phyloP scores from a whole-genome alignment of 2,113 vertebrate genomes.

The Siphamia tubifer region DNA sequence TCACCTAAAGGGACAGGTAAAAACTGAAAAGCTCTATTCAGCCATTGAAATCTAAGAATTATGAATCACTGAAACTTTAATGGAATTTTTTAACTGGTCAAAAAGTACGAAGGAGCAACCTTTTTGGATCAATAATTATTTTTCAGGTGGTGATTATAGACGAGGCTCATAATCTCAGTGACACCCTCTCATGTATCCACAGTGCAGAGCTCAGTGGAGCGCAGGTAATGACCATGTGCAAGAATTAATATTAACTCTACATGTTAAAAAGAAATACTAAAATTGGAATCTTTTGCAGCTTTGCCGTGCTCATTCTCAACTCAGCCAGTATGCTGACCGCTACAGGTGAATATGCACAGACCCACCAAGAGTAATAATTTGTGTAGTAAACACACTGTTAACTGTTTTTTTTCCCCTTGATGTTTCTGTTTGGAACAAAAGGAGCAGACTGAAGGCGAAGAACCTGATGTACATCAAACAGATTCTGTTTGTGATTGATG shows the following conservation, averaged over 20 bases:
- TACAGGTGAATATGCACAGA: conserved; percentile 83
- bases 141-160: conserved; percentile 86
- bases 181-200: conserved; percentile 90
- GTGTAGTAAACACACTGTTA: not conserved
- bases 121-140: not conserved
- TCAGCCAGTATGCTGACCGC: conserved; percentile 89
- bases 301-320: conserved; percentile 91
- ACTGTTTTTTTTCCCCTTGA: not conserved
- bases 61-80: no score
- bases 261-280: not conserved
- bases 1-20: conserved; percentile 90
- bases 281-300: conserved; percentile 76
- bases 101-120: not conserved
- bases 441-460: conserved; percentile 92
- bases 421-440: conserved; percentile 52
- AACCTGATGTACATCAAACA: conserved; percentile 99
- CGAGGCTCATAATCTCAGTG: conserved; percentile 95
- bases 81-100: not conserved
- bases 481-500: conserved; percentile 90
- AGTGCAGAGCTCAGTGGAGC: conserved; percentile 87
- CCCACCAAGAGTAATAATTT: not conserved
- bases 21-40: no score
- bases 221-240: conserved; percentile 80
- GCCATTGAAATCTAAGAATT: no score
- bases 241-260: accelerated